Evolutionary conservation across 2,113 vertebrate species (phyloP).

Genomic region (Archilochus colubris): DNA sequence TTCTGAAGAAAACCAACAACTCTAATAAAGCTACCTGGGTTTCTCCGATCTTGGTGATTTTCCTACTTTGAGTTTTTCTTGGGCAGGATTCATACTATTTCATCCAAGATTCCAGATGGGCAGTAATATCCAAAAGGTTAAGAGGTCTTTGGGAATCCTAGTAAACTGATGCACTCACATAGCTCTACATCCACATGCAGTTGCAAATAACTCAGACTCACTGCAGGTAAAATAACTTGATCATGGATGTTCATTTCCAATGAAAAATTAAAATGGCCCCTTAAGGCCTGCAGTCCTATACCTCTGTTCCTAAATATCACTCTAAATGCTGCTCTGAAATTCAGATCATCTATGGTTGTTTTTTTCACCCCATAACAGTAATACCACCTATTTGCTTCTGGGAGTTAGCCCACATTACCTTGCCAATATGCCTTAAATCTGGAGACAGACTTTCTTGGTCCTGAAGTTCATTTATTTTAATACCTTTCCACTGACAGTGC

Average conservation of each 20-base stretch:
- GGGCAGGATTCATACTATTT: not conserved
- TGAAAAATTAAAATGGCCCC: not conserved
- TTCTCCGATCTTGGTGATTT: not conserved
- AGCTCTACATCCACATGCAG: not conserved
- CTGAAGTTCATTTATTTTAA: not conserved
- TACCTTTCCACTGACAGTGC: not conserved
- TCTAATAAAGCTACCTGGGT: not conserved
- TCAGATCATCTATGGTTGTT: not conserved
- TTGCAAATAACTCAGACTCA: not conserved
- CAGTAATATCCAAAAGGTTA: not conserved
- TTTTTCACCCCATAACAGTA: not conserved
- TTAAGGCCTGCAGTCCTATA: not conserved
- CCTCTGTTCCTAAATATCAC: not conserved
- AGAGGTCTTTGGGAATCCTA: not conserved
- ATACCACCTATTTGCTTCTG: not conserved
- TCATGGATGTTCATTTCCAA: not conserved
- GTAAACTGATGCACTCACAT: not conserved
- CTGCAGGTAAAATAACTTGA: not conserved
- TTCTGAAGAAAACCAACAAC: not conserved
- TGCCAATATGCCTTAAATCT: not conserved
- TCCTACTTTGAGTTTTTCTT: not conserved
- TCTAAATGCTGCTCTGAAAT: not conserved
- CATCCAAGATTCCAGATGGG: not conserved
- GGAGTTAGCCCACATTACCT: not conserved
- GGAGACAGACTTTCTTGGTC: not conserved